Base-by-base conservation (phyloP, 1,140 invertebrate species). In the Drosophila nannoptera region DNA sequence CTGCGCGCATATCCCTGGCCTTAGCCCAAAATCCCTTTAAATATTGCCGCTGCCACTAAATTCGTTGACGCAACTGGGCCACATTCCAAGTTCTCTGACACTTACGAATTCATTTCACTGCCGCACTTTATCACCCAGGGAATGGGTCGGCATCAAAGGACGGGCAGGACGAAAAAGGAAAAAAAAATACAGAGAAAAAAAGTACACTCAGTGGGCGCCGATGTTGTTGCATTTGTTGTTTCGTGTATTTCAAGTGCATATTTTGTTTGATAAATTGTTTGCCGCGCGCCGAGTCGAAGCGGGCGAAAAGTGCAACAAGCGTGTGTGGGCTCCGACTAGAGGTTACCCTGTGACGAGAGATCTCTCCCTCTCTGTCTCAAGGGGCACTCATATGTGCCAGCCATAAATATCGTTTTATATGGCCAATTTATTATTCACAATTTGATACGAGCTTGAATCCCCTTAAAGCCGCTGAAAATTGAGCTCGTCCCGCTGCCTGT, bases 191-290 rank as follows among this genome's bases (percentile, higher is more conserved):
- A 38, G 60, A 61, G 69, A 75, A 82, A 78, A 78, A 58, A 84
- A 83, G 80, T 83, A 76, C 80, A 83, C 72, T 83, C 68, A 77
- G 68, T 6, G 40, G 53, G 53, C 48, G 60, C 58, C 36, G 54
- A 22, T 22, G 22, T 22, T 60, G 55, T 59, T 69, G 52, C 63
- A 52, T 55, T 43, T 54, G 53, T 84, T 80, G 58, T 49, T 68
- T 62, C 55, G 72, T 83, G 69, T 84, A 84, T 84, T 83, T 83
- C 73, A 84, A 83, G 80, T 83, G 80, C 80, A 83, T 83, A 83
- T 83, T 83, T 83, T 84, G 76, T 77, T 83, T 83, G 80, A 83
- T 83, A 83, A 83, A 83, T 83, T 83, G 80, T 84, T 84, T 83
- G 76, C 80, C 80, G 84, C 76, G 80, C 65, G 73, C 50, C 65